Base-by-base conservation (phyloP, 2,888 invertebrate species). In the Pherbina coryleti region DNA sequence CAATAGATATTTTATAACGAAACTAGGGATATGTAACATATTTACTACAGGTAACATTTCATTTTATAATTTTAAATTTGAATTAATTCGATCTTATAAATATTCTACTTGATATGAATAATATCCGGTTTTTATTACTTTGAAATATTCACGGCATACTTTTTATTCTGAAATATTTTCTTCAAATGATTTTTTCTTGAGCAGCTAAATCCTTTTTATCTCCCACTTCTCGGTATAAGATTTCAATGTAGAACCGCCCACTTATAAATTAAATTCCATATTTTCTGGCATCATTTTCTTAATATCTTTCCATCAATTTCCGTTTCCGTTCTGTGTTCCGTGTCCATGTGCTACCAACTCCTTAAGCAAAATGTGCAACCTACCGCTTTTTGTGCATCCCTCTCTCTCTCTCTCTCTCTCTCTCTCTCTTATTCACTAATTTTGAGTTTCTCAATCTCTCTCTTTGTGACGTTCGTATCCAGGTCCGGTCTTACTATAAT, bases 231-330 rank as follows among this genome's bases (percentile, higher is more conserved):
- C 4, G 7, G 34, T 60, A 8, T 25, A 25, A 28, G 19, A 60
- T 60, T 60, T 60, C 57, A 60, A 25, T 22, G n/a, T 19, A 3
- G 11, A 25, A 34, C 8, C n/a, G 5, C 37, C n/a, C 22, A 60
- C 22, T 28, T 25, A 22, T 19, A 67, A 37, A 67, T 67, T 34
- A 67, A 67, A 67, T 49, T 67, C 22, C 37, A n/a, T 9, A 44
- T 67, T 19, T 14, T 49, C 44, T 37, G 14, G 22, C 25, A 28
- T 53, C 34, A 28, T 28, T 25, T 28, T 55, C 53, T 19, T 70
- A 71, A 51, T 55, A 71, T 71, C 34, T 71, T n/a, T 53, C 34
- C 70, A 53, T 71, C 70, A 55, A 53, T 71, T 55, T 71, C 22
- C 31, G 28, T 14, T 34, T 55, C 55, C n/a, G 28, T 31, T 64